These are phyloP conservation scores for Dione vanillae DNA, from an alignment of 2,888 invertebrate genomes.

Conservation along the genomic window DNA sequence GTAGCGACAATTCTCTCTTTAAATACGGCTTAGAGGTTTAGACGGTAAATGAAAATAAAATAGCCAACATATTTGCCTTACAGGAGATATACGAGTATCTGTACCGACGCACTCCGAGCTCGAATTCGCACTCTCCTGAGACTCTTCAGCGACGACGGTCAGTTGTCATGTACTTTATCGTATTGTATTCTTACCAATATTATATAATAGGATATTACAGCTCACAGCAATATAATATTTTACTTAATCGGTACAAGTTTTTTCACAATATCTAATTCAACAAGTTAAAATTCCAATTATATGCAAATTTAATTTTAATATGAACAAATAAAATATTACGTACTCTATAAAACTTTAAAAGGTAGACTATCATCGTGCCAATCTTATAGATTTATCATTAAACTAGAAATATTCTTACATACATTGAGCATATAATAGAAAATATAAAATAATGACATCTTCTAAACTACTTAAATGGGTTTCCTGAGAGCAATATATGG, in stretches of 20 bases:
- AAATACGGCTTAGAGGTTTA: not conserved
- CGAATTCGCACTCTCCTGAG: not conserved
- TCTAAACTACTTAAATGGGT: too few relatives aligned
- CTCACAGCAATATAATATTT: too few relatives aligned
- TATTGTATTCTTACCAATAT: not conserved
- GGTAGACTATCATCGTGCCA: too few relatives aligned
- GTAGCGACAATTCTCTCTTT: not conserved
- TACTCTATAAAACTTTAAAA: too few relatives aligned
- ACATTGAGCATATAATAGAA: too few relatives aligned
- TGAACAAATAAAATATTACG: not conserved
- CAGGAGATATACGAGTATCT: not conserved
- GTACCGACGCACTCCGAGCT: constrained; percentile 9
- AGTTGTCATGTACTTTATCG: not conserved
- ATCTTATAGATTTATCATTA: too few relatives aligned
- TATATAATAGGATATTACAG: not conserved
- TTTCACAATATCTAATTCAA: too few relatives aligned
- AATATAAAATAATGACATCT: too few relatives aligned
- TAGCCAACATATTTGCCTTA: constrained; percentile 8
- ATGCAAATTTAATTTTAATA: not conserved
- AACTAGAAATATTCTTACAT: too few relatives aligned
- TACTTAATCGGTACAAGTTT: too few relatives aligned
- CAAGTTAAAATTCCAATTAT: too few relatives aligned
- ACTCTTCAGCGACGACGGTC: not conserved
- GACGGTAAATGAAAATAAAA: constrained; percentile 8
- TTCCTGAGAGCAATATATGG: too few relatives aligned